A percentile compares a stretch with the other conserved stretches of the same genome.
phyloP scores from a whole-genome alignment of 1,140 invertebrate species.

The Thalassaphorura encarpata region DNA sequence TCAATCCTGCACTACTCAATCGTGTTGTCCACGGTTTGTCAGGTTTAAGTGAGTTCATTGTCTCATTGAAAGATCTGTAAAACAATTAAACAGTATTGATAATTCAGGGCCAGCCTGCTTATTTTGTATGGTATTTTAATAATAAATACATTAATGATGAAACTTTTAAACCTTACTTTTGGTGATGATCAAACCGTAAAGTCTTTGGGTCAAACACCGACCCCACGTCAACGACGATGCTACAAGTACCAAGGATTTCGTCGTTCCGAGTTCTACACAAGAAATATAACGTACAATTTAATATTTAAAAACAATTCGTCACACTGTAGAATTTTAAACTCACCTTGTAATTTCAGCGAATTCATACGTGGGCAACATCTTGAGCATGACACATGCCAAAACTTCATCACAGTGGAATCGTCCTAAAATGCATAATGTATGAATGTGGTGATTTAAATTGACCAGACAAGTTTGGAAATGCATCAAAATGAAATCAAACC shows the following conservation, averaged over 20 bases:
- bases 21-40: slow-evolving; percentile 51
- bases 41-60: slow-evolving; percentile 48
- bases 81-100: slow-evolving; percentile 32
- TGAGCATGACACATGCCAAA: slow-evolving; percentile 83
- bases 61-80: slow-evolving; percentile 55
- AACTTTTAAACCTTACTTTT: slow-evolving; percentile 46
- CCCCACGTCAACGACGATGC: slow-evolving; percentile 97
- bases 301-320: not conserved
- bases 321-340: slow-evolving; percentile 2
- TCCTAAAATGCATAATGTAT: no score
- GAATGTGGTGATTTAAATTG: no score
- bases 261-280: slow-evolving; percentile 48
- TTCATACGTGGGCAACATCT: slow-evolving; percentile 64
- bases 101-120: not conserved
- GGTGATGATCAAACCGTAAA: slow-evolving; percentile 90
- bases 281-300: not conserved
- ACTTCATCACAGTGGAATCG: slow-evolving; percentile 97
- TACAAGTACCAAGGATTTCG: slow-evolving; percentile 64
- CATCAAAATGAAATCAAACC: no score
- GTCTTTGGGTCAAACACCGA: slow-evolving; percentile 64
- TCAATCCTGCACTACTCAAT: slow-evolving; percentile 87
- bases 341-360: slow-evolving; percentile 72
- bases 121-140: not conserved
- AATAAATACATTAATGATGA: not conserved
- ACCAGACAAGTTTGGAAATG: no score